A percentile compares a stretch with the other conserved stretches of the same genome.
Conservation (phyloP, 2,113 vertebrate genomes). For the Pantherophis guttatus region DNA sequence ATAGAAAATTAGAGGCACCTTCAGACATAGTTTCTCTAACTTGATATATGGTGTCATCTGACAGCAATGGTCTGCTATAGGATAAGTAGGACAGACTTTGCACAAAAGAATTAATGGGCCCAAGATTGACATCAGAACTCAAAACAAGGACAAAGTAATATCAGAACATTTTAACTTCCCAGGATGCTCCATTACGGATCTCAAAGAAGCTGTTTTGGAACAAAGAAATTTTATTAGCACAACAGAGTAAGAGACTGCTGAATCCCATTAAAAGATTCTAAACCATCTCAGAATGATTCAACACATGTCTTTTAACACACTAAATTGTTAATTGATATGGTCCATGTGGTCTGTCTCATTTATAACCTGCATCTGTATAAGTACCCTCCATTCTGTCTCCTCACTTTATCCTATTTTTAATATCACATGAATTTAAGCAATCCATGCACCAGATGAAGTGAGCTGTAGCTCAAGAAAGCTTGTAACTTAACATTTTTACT, state of each 20-base stretch:
- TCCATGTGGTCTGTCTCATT: not conserved
- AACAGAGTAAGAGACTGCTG: not conserved
- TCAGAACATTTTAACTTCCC: not conserved
- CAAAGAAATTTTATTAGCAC: not conserved
- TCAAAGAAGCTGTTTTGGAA: not conserved
- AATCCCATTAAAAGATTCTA: not conserved
- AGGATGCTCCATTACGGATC: not conserved
- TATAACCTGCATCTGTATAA: not conserved
- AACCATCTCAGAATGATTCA: not conserved
- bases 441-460: not conserved
- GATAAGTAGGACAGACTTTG: not conserved
- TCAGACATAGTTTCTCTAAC: not conserved
- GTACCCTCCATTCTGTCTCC: not conserved
- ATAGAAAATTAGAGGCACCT: not conserved
- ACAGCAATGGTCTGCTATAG: not conserved
- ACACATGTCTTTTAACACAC: not conserved
- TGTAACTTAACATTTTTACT: not conserved
- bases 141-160: not conserved
- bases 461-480: not conserved
- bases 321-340: not conserved
- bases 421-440: not conserved
- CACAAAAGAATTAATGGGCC: not conserved
- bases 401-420: not conserved
- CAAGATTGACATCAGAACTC: not conserved
- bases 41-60: not conserved